Conservation (phyloP, 2,113 vertebrate genomes). For the Gasterosteus nipponicus region DNA sequence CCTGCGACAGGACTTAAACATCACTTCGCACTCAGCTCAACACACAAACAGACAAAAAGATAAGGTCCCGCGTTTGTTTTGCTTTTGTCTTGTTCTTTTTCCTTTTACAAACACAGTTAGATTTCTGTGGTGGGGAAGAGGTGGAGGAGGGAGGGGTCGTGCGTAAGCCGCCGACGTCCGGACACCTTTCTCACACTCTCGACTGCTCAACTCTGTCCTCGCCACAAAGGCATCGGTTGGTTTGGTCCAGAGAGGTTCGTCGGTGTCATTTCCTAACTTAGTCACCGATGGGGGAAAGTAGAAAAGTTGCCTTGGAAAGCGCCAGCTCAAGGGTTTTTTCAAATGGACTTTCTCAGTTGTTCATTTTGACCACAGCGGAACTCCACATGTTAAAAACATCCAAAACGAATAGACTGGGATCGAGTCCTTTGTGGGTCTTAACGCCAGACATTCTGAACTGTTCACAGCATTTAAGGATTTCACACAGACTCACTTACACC, state of each 20-base stretch:
- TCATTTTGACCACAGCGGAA: too few relatives aligned
- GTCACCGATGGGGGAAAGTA: too few relatives aligned
- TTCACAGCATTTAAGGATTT: background rate
- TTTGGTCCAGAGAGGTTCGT: too few relatives aligned
- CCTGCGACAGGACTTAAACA: conserved; percentile 68
- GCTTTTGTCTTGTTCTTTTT: conserved; percentile 20
- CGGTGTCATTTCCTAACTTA: too few relatives aligned
- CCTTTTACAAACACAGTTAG: background rate
- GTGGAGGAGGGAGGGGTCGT: background rate
- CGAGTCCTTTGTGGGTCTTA: background rate
- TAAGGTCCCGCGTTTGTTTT: conserved; percentile 23
- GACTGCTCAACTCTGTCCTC: too few relatives aligned
- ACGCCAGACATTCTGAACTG: background rate
- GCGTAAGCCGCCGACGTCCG: background rate
- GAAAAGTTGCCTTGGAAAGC: background rate
- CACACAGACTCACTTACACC: background rate
- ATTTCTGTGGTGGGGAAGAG: background rate
- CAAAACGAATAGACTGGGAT: background rate
- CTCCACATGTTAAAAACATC: too few relatives aligned
- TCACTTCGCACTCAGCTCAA: conserved; percentile 31
- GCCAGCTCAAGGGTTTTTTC: background rate
- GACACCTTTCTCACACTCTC: conserved; percentile 3
- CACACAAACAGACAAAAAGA: conserved; percentile 49
- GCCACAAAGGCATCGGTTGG: too few relatives aligned
- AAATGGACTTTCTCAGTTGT: too few relatives aligned